phyloP scores from a whole-genome alignment of 2,888 invertebrate species.

The Priocnemis perturbator region DNA sequence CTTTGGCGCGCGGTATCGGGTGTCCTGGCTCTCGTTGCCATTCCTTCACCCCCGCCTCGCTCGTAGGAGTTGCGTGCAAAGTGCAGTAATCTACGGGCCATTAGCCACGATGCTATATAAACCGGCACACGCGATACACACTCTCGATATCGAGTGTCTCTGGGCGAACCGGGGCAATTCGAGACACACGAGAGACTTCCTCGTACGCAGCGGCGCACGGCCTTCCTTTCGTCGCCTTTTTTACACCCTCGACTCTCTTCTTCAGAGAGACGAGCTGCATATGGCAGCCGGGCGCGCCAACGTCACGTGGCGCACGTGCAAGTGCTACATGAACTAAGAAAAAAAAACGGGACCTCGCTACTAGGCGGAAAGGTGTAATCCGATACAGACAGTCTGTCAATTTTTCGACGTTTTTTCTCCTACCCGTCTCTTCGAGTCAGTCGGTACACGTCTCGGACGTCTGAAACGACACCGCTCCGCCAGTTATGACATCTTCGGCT shows the following conservation, averaged over 20 bases:
- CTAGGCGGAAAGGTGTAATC: slow-evolving; percentile 6
- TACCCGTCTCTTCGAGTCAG: not conserved
- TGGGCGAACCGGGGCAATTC: slow-evolving; percentile 48
- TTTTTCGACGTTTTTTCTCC: too few relatives aligned
- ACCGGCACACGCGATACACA: slow-evolving; percentile 68
- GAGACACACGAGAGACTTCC: slow-evolving; percentile 71
- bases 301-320: slow-evolving; percentile 58
- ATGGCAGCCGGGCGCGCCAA: slow-evolving; percentile 52
- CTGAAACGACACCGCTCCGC: too few relatives aligned
- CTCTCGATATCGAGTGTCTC: slow-evolving; percentile 69
- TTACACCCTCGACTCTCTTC: not conserved
- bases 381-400: not conserved
- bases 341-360: not conserved
- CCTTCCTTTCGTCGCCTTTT: slow-evolving; percentile 48
- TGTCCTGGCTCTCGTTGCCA: slow-evolving; percentile 38
- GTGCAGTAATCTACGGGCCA: slow-evolving; percentile 68
- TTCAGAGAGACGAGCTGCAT: slow-evolving; percentile 11
- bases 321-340: slow-evolving; percentile 42
- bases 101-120: slow-evolving; percentile 66
- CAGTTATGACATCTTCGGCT: too few relatives aligned
- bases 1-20: slow-evolving; percentile 39
- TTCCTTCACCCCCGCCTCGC: slow-evolving; percentile 4
- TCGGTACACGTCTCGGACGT: not conserved
- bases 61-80: slow-evolving; percentile 54
- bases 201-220: slow-evolving; percentile 43